These are phyloP conservation scores for Psittacula derbiana DNA, from an alignment of 2,797 vertebrate species.

Conservation along the genomic window DNA sequence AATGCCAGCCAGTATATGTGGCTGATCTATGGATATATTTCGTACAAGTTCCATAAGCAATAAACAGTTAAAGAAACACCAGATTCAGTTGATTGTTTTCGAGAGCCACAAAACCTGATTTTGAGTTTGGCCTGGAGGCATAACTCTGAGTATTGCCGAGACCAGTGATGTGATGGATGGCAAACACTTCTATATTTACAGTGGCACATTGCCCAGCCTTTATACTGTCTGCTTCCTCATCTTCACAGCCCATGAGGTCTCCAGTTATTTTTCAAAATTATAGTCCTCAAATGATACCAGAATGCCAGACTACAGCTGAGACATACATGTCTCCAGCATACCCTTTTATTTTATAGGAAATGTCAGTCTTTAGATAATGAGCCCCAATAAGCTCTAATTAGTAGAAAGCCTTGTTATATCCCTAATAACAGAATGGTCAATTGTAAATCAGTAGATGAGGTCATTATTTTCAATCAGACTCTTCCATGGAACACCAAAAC, in stretches of 20 bases:
- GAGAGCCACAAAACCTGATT: constrained; percentile 14
- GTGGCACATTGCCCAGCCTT: constrained; percentile 30
- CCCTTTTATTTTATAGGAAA: constrained; percentile 16
- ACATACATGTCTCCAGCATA: neutral
- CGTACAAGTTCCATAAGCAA: neutral
- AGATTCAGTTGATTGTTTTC: constrained; percentile 17
- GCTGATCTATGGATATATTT: neutral
- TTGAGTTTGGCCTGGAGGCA: neutral
- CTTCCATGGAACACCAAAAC: neutral
- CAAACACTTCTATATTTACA: constrained; percentile 42
- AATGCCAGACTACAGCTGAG: neutral
- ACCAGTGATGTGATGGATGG: constrained; percentile 10
- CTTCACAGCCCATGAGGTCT: neutral
- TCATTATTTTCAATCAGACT: constrained; percentile 48
- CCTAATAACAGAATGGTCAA: constrained; percentile 26
- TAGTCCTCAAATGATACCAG: constrained; percentile 4
- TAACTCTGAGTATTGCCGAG: constrained; percentile 1
- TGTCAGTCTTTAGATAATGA: constrained; percentile 43
- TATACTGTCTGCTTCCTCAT: constrained; percentile 28
- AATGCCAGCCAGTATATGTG: neutral
- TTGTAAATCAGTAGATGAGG: constrained; percentile 43
- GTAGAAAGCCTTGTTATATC: constrained; percentile 20
- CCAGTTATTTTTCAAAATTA: constrained; percentile 37
- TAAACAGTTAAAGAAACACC: constrained; percentile 1
- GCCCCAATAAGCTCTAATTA: constrained; percentile 28